Evolutionary conservation across 2,888 invertebrate genomes (phyloP), one percentile per base, ranked within the genome.

Genomic region (Dryococelus australis): DNA sequence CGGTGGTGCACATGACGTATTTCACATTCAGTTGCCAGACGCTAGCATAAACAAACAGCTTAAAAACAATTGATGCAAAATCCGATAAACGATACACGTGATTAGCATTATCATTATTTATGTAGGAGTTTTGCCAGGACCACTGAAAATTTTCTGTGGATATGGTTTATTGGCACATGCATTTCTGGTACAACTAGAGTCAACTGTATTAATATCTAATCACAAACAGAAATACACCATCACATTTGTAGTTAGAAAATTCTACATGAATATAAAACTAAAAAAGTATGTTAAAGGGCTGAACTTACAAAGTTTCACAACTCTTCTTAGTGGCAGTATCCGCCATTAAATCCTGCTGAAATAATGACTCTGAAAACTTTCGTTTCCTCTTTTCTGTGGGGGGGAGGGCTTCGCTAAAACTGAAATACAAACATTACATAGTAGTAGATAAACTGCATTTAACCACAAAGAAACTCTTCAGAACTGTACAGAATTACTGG

Each of bases 301-400:
- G 65, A 20, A 65, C 65, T 65, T 65, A 65, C 65, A 65, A 65
- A 65, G 65, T 65, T 65, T 65, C 65, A 65, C 65, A 65, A 65
- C 16, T n/a, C n/a, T n/a, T 65, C 65, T 65, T 65, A 20, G 65
- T 24, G 1, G 65, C 65, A 65, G 8, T 6, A n/a, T 65, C 65
- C n/a, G 24, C 16, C 8, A n/a, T 8, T 24, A 65, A 65, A 65
- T 65, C 65, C 16, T 16, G 20, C n/a, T 65, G 65, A 8, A 24
- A 1, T 8, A 65, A 20, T 65, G 65, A 24, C 24, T 65, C 65
- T 65, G 65, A 65, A 16, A 65, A 65, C 65, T 65, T 65, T 65
- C 65, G 65, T 24, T 65, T 65, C 65, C n/a, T 65, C n/a, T 65
- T 65, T 65, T 65, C 65, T n/a, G n/a, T 24, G 65, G n/a, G 20